Conservation (phyloP, 1,140 invertebrate genomes). For the Zophobas morio region DNA sequence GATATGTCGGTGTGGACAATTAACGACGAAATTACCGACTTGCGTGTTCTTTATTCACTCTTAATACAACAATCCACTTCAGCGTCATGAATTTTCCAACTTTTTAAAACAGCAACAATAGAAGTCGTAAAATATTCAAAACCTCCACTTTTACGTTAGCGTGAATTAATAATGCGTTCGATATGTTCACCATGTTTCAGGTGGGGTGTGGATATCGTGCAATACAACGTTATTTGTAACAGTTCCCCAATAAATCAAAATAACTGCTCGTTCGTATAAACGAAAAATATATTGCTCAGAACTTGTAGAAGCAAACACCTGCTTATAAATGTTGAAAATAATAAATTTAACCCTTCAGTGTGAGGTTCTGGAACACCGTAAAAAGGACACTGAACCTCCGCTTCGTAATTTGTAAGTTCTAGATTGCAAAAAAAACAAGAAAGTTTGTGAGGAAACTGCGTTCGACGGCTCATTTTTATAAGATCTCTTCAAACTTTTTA, state of each 20-base stretch:
- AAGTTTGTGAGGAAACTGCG: constrained; percentile 10
- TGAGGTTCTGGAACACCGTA: background rate
- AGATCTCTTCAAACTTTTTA: constrained; percentile 19
- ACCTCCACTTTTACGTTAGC: too few species aligned
- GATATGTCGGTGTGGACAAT: background rate
- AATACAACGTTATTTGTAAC: constrained; percentile 17
- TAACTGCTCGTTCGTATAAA: background rate
- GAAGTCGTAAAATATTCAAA: too few species aligned
- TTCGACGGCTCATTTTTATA: constrained; percentile 17
- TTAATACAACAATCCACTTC: background rate
- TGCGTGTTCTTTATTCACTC: constrained; percentile 11
- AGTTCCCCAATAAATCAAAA: constrained; percentile 2
- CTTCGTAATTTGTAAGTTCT: background rate
- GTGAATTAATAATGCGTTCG: background rate
- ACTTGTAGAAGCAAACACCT: constrained; percentile 9
- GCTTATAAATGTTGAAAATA: background rate
- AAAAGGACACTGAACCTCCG: constrained; percentile 14
- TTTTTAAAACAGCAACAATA: background rate
- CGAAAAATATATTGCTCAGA: constrained; percentile 10
- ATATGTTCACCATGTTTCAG: background rate
- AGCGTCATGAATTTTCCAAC: background rate
- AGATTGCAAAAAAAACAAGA: constrained; percentile 1
- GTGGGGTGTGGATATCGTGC: background rate
- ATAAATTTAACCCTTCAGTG: constrained; percentile 9
- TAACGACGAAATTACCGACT: constrained; percentile 16